These are phyloP conservation scores for Latrodectus hesperus DNA, from an alignment of 2,888 invertebrate genomes.

Conservation along the genomic window DNA sequence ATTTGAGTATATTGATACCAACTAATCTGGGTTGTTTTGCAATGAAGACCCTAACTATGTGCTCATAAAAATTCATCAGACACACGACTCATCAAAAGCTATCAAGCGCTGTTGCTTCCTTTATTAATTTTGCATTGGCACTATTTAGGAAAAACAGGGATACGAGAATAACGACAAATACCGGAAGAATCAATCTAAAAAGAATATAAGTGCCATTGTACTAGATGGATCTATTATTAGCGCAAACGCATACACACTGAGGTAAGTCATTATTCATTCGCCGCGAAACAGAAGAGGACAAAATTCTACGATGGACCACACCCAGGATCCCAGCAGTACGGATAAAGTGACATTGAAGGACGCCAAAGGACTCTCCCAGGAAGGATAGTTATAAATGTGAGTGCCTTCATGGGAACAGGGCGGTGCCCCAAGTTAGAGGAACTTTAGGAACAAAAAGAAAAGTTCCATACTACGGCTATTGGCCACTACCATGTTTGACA, in stretches of 20 bases:
- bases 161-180: background rate
- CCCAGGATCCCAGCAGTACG: slow-evolving; percentile 24
- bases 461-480: background rate
- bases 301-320: slow-evolving; percentile 33
- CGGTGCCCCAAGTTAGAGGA: slow-evolving; percentile 16
- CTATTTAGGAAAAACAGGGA: background rate
- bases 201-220: background rate
- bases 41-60: no score
- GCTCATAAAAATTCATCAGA: no score
- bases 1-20: no score
- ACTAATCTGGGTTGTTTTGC: no score
- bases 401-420: slow-evolving; percentile 28
- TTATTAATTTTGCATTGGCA: no score
- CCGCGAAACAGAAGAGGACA: slow-evolving; percentile 38
- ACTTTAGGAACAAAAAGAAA: slow-evolving; percentile 13
- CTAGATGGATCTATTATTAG: slow-evolving; percentile 7
- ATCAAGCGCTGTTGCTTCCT: no score
- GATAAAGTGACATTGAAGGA: slow-evolving; percentile 40
- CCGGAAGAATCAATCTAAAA: slow-evolving; percentile 10
- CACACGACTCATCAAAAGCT: no score
- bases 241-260: slow-evolving; percentile 4
- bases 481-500: no score
- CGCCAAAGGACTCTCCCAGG: slow-evolving; percentile 5
- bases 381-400: slow-evolving; percentile 54
- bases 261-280: slow-evolving; percentile 42